A percentile compares a stretch with the other conserved stretches of the same genome.
Evolutionary conservation across 35 echinoderm and acorn worm genomes (phyloP).

Genomic region (Heliocidaris erythrogramma): DNA sequence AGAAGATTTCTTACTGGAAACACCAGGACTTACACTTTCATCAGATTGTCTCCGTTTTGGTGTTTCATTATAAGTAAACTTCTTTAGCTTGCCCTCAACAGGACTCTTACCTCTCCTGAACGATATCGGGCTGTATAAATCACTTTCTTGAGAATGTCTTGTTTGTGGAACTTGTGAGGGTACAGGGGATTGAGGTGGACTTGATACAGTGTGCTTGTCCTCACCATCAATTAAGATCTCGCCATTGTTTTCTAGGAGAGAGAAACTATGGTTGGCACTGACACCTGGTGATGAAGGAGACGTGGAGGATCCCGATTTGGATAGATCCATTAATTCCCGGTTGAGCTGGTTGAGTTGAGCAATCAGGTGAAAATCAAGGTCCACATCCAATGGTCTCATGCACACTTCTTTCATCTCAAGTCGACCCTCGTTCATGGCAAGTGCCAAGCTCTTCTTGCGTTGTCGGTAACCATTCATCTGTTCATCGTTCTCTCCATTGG

Average conservation of each 20-base stretch:
- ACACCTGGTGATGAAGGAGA: slow-evolving; percentile 26
- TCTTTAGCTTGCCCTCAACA: background rate
- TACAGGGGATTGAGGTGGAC: slow-evolving; percentile 19
- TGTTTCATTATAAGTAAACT: background rate
- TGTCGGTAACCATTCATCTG: slow-evolving; percentile 18
- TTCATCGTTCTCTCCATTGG: slow-evolving; percentile 6
- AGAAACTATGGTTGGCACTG: slow-evolving; percentile 23
- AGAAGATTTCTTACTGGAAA: slow-evolving; percentile 27
- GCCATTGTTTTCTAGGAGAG: background rate
- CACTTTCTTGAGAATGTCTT: background rate
- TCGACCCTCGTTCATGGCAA: slow-evolving; percentile 31
- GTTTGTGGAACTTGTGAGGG: background rate
- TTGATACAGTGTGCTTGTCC: background rate
- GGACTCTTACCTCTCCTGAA: slow-evolving; percentile 15
- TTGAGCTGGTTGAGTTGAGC: slow-evolving; percentile 46
- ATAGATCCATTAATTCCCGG: slow-evolving; percentile 52
- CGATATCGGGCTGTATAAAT: background rate
- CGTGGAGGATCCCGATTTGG: slow-evolving; percentile 27
- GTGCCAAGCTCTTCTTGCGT: slow-evolving; percentile 39
- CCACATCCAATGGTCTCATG: slow-evolving; percentile 44
- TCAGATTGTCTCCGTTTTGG: background rate
- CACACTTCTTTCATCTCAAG: slow-evolving; percentile 39
- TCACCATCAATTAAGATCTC: background rate
- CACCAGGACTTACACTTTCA: background rate
- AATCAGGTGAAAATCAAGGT: slow-evolving; percentile 29